Conservation (phyloP, 1,140 invertebrate genomes). For the Apis mellifera region Amel_HAv3.1 CM009938.2:4421501-4422000, state of each 20-base stretch:
- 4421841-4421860: slow-evolving; percentile 31
- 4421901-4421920: slow-evolving; percentile 60
- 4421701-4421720: neutral
- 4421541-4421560: too few relatives aligned
- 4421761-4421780: neutral
- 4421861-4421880: slow-evolving; percentile 55
- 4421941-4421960: slow-evolving; percentile 29
- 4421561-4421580: too few relatives aligned
- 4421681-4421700: too few relatives aligned
- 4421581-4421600: too few relatives aligned
- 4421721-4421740: neutral
- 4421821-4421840: neutral
- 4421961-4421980: slow-evolving; percentile 66
- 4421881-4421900: slow-evolving; percentile 66
- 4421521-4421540: too few relatives aligned
- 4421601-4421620: too few relatives aligned
- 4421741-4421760: neutral
- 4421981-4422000: slow-evolving; percentile 53
- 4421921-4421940: slow-evolving; percentile 63
- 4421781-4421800: slow-evolving; percentile 59
- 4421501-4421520: too few relatives aligned
- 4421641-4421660: too few relatives aligned
- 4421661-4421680: too few relatives aligned
- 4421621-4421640: too few relatives aligned
- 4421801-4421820: slow-evolving; percentile 37